Evolutionary conservation across 2,113 vertebrate species (phyloP), one percentile per base, ranked within the genome.

Genomic region (Sylvietta virens): DNA sequence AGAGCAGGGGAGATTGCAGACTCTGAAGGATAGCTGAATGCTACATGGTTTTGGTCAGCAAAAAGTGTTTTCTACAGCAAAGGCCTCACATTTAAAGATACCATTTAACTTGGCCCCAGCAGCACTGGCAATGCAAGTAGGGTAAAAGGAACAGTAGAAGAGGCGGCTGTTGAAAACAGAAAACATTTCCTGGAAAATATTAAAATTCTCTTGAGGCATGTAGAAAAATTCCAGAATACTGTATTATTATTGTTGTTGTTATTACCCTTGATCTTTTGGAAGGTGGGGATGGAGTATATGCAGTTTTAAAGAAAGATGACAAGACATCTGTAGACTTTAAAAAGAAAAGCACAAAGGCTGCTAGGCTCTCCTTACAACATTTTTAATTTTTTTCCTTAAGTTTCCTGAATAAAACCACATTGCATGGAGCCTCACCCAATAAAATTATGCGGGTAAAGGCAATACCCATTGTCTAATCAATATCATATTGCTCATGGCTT

Each of bases 381-480:
- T 95, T 97, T 91, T 90, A 96, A 97, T 88, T 94, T 70, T 93
- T 93, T 95, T 95, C 92, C 94, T 93, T 90, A 94, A 53, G 48
- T 95, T 94, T 90, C 82, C 35, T 62, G 94, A 89, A 97, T 95
- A 96, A 95, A 96, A 85, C 79, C 37, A 57, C 94, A 91, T 96
- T 90, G 77, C 88, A 70, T 81, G 80, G 89, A 88, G 95, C 94
- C 96, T 97, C 97, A 94, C 97, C 97, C 96, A 95, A 96, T 97
- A 96, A 97, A 97, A 96, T 30, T 24, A 91, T 73, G 92, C 71
- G 42, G 18, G 91, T 93, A 96, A 97, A 97, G 94, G 97, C 97
- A 98, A 98, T 98, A 97, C 87, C 90, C 73, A 47, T 95, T 71
- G 56, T 88, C 97, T 97, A 96, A 98, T 98, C 98, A 97, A 98